A percentile compares a stretch with the other conserved stretches of the same genome.
Evolutionary conservation across 2,113 vertebrate species (phyloP).

Genomic region (Origma solitaria): DNA sequence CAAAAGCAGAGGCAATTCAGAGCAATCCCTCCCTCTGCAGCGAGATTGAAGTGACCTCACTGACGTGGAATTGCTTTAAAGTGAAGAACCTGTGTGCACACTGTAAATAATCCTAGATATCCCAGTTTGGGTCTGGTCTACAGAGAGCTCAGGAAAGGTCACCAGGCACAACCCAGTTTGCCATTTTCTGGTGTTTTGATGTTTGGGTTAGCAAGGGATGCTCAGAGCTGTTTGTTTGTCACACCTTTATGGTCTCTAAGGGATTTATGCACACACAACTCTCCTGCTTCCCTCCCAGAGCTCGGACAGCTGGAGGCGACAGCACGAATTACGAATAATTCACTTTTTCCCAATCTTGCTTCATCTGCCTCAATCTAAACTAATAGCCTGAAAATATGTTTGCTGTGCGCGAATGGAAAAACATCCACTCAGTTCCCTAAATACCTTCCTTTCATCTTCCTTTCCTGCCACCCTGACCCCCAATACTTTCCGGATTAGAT

Average conservation of each 20-base stretch:
- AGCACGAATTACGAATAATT: not conserved
- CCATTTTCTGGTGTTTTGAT: not conserved
- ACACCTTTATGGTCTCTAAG: not conserved
- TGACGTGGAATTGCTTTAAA: not conserved
- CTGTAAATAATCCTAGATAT: not conserved
- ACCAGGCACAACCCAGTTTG: not conserved
- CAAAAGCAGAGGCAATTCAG: not conserved
- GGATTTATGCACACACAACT: not conserved
- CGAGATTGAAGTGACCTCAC: not conserved
- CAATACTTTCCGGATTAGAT: not conserved
- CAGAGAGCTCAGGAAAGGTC: not conserved
- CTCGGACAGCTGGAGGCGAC: rapidly evolving
- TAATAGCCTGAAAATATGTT: not conserved
- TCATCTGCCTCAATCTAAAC: not conserved
- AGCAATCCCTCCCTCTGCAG: not conserved
- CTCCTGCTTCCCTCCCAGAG: not conserved
- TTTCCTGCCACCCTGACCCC: not conserved
- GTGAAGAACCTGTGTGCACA: not conserved
- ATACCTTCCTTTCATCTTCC: not conserved
- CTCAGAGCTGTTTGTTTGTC: not conserved
- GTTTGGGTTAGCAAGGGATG: too few species aligned
- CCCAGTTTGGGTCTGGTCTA: not conserved
- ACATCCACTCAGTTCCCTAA: not conserved
- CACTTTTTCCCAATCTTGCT: not conserved
- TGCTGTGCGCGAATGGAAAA: not conserved